Evolutionary conservation across 2,797 vertebrate species (phyloP), one percentile per base, ranked within the genome.

Genomic region (Arnoldichthys spilopterus): DNA sequence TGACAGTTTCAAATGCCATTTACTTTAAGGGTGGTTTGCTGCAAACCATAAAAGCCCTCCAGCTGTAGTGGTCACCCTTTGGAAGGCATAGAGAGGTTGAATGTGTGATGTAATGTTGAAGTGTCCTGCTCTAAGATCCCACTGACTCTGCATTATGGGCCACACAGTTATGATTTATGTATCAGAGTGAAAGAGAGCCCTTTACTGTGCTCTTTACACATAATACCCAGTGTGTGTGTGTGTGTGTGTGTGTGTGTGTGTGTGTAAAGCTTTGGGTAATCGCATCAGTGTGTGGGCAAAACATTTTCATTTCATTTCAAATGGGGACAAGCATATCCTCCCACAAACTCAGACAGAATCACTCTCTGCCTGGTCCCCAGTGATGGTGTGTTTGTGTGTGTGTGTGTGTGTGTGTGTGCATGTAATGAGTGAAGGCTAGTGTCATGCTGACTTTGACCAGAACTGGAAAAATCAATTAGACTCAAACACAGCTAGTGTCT

Each of bases 391-490:
- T 30, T n/a, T 61, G 30, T 30, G 22, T 45, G n/a, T 66, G n/a
- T 22, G 8, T 37, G 16, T 24, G 32, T 32, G 45, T 54, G 49
- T 54, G 18, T 34, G 20, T 53, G 15, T 43, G 45, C 45, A 28
- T 54, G 58, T 67, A 53, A 7, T 72, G 67, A 86, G 34, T 16
- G 72, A 84, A 77, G 80, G 62, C 37, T 76, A 58, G 13, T 28
- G 37, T 69, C 58, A 73, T 40, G 64, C 71, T 76, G 72, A 87
- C 78, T 90, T 72, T 79, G 79, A 83, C 84, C 74, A 70, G 78
- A 89, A 87, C 86, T 76, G 70, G 79, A 89, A 86, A n/a, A 88
- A 87, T 87, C 85, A 83, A 85, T 85, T 82, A 72, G 82, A 83
- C 64, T 12, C 66, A 71, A 56, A 71, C 30, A 70, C 37, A 73